Conservation (phyloP, 2,888 invertebrate species). For the Mycalesis mineus region DNA sequence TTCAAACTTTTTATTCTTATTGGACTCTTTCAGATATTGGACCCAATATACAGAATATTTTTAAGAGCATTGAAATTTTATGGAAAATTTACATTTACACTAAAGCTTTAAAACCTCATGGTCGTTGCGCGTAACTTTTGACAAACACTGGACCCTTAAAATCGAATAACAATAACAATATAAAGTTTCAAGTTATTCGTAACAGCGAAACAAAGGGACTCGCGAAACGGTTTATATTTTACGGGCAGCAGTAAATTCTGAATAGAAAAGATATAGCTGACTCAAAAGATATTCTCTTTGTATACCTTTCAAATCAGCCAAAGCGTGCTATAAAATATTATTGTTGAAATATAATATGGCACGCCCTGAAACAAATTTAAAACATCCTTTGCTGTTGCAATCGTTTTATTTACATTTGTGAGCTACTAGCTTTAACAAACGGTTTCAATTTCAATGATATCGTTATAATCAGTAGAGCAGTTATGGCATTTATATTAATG, state of each 20-base stretch:
- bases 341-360: not conserved
- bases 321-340: constrained; percentile 14
- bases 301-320: constrained; percentile 13
- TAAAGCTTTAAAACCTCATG: not conserved
- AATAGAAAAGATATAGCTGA: constrained; percentile 13
- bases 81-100: no score
- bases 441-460: no score
- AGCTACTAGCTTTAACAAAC: no score
- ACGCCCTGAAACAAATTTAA: not conserved
- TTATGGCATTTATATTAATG: no score
- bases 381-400: no score
- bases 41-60: no score
- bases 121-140: not conserved
- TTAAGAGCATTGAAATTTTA: no score
- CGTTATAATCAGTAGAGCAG: no score
- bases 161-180: constrained; percentile 5
- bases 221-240: constrained; percentile 10
- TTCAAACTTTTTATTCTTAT: no score
- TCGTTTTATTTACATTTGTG: no score
- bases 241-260: constrained; percentile 25
- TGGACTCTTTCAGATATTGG: no score
- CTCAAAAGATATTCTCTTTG: constrained; percentile 17
- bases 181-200: constrained; percentile 5
- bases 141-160: not conserved
- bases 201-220: constrained; percentile 1